These are phyloP conservation scores for Serrognathus titanus DNA, from an alignment of 2,888 invertebrate genomes.

Conservation along the genomic window DNA sequence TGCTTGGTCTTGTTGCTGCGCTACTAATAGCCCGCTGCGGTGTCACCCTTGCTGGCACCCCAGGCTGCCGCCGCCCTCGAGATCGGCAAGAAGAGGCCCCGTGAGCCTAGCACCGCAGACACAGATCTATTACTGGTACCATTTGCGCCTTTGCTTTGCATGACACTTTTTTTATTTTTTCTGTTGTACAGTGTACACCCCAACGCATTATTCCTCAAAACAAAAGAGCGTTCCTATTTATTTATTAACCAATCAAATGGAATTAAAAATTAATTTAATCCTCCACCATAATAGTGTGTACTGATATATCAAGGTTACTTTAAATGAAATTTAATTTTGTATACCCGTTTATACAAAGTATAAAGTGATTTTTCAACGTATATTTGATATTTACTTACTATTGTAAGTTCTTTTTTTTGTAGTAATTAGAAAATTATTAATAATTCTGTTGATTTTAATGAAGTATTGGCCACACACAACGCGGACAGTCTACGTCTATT, in stretches of 20 bases:
- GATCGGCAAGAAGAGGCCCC: slow-evolving; percentile 95
- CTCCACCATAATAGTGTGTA: no score
- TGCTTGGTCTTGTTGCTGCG: slow-evolving; percentile 52
- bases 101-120: slow-evolving; percentile 68
- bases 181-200: slow-evolving; percentile 24
- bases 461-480: slow-evolving; percentile 13
- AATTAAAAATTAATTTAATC: no score
- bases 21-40: slow-evolving; percentile 54
- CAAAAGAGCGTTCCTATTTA: no score
- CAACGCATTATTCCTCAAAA: no score
- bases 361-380: no score
- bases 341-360: no score
- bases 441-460: not conserved
- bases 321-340: no score
- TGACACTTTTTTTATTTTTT: slow-evolving; percentile 48
- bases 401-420: not conserved
- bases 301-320: no score
- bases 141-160: slow-evolving; percentile 58
- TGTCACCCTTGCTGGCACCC: slow-evolving; percentile 61
- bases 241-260: no score
- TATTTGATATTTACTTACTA: not conserved
- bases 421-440: not conserved
- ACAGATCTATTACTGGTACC: slow-evolving; percentile 95
- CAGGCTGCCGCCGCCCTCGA: slow-evolving; percentile 72
- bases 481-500: slow-evolving; percentile 17